Evolutionary conservation across 2,888 invertebrate species (phyloP), one percentile per base, ranked within the genome.

Genomic region (Melinopterus prodromus): DNA sequence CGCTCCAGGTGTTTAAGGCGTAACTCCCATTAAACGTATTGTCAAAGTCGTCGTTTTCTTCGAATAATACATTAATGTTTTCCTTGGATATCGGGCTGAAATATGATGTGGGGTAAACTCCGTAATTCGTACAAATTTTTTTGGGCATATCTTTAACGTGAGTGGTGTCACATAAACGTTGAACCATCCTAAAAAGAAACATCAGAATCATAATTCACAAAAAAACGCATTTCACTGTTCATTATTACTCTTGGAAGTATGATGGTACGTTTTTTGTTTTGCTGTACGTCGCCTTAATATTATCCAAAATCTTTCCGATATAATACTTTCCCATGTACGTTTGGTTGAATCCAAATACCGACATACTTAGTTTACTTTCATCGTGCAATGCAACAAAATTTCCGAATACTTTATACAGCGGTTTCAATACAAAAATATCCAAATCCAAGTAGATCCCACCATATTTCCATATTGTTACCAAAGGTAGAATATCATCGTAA

Each of bases 401-500:
- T 36, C 87, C 88, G 0, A 87, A 89, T 76, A 94, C 86, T 2
- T 89, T 86, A 16, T 91, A 90, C 70, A 95, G 86, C 6, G 91
- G 89, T 82, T 92, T 93, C 16, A 92, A 91, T 3, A 95, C 92
- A 14, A 96, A 90, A 2, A 95, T 92, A 87, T 96, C 96, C 83
- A 95, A 89, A 85, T 96, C 96, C 77, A 96, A 87, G 86, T 95
- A 96, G 77, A 95, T 92, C 0, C 96, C 96, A 12, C 95, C 95
- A 87, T 92, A 95, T 86, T 94, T 95, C 91, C 93, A 95, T 5
- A 96, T 88, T 0, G 94, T 92, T 75, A 94, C 85, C 84, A 92
- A 94, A 82, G 94, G 89, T 14, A 95, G 88, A 2, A 94, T 89
- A 85, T 95, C 94, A 36, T 36, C 35, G n/a, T 36, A 35, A 26